These are phyloP conservation scores for Mesopsocus fuscifrons DNA, from an alignment of 2,888 invertebrate genomes.

Conservation along the genomic window DNA sequence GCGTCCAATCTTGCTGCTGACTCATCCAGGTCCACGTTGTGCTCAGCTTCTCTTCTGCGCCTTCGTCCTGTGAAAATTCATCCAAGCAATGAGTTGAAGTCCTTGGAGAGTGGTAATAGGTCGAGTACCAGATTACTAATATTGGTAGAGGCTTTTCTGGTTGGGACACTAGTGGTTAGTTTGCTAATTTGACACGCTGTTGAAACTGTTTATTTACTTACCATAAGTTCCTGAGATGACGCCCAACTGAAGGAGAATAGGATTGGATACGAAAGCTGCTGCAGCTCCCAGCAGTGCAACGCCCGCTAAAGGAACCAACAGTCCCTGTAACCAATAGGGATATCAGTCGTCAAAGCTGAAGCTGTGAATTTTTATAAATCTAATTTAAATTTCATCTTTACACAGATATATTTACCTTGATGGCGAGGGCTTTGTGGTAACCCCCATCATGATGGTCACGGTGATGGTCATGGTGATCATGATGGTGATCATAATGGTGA, in stretches of 20 bases:
- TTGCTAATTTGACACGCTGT: no score
- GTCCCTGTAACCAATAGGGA: constrained; percentile 24
- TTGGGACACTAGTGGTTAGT: no score
- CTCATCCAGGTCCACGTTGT: not conserved
- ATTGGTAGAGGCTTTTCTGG: no score
- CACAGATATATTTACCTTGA: no score
- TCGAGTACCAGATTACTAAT: no score
- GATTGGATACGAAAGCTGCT: constrained; percentile 57
- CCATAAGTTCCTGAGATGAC: constrained; percentile 36
- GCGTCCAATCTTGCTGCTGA: not conserved
- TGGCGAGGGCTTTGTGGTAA: constrained; percentile 3
- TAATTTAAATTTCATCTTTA: no score
- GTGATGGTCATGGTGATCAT: not conserved
- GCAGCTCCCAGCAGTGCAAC: constrained; percentile 65
- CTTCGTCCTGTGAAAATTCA: constrained; percentile 12
- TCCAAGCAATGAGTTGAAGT: no score
- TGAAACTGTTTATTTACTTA: no score
- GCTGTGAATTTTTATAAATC: no score
- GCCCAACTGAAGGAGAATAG: constrained; percentile 57
- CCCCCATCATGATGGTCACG: constrained; percentile 1
- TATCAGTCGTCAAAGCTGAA: no score
- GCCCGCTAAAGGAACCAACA: constrained; percentile 54
- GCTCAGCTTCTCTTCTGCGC: constrained; percentile 13
- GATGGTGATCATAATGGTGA: not conserved
- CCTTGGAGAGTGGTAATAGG: no score